Conservation (phyloP, 2,888 invertebrate genomes). For the Lottia scabra region DNA sequence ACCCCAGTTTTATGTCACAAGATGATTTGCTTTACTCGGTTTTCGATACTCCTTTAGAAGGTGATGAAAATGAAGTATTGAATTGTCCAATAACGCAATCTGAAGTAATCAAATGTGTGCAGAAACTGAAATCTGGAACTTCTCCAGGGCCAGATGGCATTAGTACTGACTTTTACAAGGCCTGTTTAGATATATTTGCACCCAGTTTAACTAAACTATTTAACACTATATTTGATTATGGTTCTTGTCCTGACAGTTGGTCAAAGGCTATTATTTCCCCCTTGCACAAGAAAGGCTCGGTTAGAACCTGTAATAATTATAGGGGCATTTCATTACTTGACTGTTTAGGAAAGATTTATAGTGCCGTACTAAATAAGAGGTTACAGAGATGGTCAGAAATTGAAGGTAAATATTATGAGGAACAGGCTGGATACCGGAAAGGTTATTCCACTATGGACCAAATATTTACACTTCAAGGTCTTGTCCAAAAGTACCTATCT, state of each 20-base stretch:
- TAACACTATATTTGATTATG: not conserved
- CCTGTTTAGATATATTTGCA: not conserved
- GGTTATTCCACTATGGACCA: not conserved
- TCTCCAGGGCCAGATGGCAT: not conserved
- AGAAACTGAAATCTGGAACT: not conserved
- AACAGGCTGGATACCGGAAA: not conserved
- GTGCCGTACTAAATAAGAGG: not conserved
- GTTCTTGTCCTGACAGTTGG: not conserved
- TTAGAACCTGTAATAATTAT: not conserved
- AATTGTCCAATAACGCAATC: not conserved
- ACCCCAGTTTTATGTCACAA: not conserved
- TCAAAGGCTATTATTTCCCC: not conserved
- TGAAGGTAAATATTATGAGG: not conserved
- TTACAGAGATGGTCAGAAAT: not conserved
- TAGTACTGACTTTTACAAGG: not conserved
- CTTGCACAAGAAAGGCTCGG: not conserved
- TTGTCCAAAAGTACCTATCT: not conserved
- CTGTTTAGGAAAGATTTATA: not conserved
- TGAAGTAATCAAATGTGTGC: not conserved
- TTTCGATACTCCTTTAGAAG: not conserved
- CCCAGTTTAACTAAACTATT: not conserved
- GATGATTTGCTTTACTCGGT: not conserved
- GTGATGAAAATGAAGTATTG: not conserved
- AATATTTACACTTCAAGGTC: not conserved
- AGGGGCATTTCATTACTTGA: not conserved